These are phyloP conservation scores for Phyto melanocephala DNA, from an alignment of 2,888 invertebrate genomes.

Conservation along the genomic window DNA sequence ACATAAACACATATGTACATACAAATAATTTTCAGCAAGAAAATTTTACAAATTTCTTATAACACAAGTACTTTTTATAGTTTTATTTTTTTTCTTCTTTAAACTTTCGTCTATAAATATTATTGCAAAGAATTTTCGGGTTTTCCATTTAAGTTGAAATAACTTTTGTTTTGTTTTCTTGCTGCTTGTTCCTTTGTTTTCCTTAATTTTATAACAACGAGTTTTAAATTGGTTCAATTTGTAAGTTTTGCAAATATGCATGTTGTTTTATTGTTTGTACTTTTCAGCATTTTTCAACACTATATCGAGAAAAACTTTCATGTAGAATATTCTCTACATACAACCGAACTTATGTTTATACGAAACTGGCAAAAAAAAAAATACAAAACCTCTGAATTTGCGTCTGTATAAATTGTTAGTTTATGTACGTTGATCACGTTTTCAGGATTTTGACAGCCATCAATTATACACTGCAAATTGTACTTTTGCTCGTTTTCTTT, in stretches of 20 bases:
- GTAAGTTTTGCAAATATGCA: background rate
- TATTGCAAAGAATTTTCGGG: conserved; percentile 1
- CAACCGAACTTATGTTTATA: background rate
- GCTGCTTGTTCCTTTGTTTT: background rate
- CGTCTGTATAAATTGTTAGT: conserved; percentile 9
- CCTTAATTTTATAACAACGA: conserved; percentile 8
- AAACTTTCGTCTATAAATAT: background rate
- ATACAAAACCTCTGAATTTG: background rate
- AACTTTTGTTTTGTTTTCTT: background rate
- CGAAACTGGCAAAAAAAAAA: too few species aligned
- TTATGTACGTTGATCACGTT: conserved; percentile 28
- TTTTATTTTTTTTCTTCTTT: background rate
- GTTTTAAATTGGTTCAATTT: conserved; percentile 40
- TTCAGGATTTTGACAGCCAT: conserved; percentile 53
- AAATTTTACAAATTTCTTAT: background rate
- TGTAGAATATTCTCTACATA: background rate
- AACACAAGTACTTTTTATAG: background rate
- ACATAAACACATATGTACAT: too few species aligned
- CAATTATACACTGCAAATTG: conserved; percentile 36
- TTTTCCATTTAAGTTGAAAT: background rate
- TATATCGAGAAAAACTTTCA: background rate
- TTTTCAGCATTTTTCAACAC: background rate
- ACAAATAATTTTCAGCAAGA: background rate
- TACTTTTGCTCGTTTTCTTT: background rate
- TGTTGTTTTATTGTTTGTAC: too few species aligned